These are phyloP conservation scores for Antheraea pernyi DNA, from an alignment of 1,140 invertebrate genomes.

Conservation along the genomic window DNA sequence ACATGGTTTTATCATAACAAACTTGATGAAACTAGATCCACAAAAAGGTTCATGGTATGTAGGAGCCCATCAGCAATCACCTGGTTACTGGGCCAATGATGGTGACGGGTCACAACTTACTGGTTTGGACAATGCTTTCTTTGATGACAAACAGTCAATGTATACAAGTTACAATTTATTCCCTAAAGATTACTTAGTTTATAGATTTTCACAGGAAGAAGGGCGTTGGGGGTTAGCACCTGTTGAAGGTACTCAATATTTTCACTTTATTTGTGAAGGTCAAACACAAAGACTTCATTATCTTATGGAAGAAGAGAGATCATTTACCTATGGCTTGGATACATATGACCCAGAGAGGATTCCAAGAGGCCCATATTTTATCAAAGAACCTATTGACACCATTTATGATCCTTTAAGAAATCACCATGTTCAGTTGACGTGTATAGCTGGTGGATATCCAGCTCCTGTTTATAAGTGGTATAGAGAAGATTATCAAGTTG, in stretches of 20 bases:
- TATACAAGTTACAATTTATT: constrained; percentile 76
- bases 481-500: constrained; percentile 91
- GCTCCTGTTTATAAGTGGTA: constrained; percentile 95
- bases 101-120: constrained; percentile 87
- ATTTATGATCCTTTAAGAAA: constrained; percentile 91
- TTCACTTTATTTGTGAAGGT: constrained; percentile 95
- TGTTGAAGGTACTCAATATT: constrained; percentile 86
- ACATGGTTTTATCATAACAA: constrained; percentile 90
- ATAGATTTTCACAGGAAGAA: constrained; percentile 84
- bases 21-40: constrained; percentile 89
- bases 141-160: constrained; percentile 77
- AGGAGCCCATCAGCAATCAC: constrained; percentile 85
- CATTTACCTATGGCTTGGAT: constrained; percentile 90
- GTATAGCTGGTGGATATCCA: constrained; percentile 94
- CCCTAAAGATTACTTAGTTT: constrained; percentile 80
- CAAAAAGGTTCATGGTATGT: constrained; percentile 94
- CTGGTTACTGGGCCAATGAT: constrained; percentile 91
- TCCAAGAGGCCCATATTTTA: constrained; percentile 93
- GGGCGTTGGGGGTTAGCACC: constrained; percentile 92
- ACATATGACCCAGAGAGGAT: constrained; percentile 88
- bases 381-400: constrained; percentile 89
- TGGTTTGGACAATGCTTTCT: constrained; percentile 91
- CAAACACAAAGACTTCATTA: constrained; percentile 83
- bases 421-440: constrained; percentile 89
- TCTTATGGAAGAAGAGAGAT: constrained; percentile 87